Evolutionary conservation across 2,888 invertebrate genomes (phyloP).

Genomic region (Drosophila monieri): DNA sequence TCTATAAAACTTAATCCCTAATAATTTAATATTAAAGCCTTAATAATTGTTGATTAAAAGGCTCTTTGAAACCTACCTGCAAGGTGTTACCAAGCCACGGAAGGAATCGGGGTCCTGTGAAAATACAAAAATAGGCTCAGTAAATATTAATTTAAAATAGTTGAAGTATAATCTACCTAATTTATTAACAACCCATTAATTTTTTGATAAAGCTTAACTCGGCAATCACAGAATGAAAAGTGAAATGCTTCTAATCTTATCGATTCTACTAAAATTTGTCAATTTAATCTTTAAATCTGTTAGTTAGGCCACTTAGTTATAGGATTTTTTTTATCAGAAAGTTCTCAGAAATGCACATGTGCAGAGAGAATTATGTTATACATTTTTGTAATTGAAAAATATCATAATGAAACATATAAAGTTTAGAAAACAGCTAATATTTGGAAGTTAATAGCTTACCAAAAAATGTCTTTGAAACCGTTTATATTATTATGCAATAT

Average conservation of each 20-base stretch:
- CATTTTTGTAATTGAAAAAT: too few relatives aligned
- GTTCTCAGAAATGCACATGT: slow-evolving; percentile 27
- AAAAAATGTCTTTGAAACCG: background rate
- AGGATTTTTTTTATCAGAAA: background rate
- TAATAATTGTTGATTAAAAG: background rate
- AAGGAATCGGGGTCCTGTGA: slow-evolving; percentile 80
- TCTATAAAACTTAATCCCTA: background rate
- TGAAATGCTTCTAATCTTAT: slow-evolving; percentile 52
- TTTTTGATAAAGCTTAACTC: background rate
- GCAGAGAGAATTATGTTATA: background rate
- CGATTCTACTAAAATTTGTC: slow-evolving; percentile 51
- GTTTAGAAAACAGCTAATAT: background rate
- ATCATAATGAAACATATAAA: too few relatives aligned
- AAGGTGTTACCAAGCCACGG: slow-evolving; percentile 82
- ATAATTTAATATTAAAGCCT: too few relatives aligned
- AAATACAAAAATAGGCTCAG: background rate
- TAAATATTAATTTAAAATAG: background rate
- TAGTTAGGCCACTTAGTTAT: slow-evolving; percentile 6
- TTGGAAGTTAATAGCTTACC: background rate
- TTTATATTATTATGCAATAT: background rate
- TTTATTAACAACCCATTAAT: background rate
- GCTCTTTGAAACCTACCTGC: slow-evolving; percentile 8
- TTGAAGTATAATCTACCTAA: background rate
- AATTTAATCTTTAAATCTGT: slow-evolving; percentile 36
- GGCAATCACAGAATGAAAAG: background rate